Conservation (phyloP, 2,113 vertebrate species). For the Vombatus ursinus region DNA sequence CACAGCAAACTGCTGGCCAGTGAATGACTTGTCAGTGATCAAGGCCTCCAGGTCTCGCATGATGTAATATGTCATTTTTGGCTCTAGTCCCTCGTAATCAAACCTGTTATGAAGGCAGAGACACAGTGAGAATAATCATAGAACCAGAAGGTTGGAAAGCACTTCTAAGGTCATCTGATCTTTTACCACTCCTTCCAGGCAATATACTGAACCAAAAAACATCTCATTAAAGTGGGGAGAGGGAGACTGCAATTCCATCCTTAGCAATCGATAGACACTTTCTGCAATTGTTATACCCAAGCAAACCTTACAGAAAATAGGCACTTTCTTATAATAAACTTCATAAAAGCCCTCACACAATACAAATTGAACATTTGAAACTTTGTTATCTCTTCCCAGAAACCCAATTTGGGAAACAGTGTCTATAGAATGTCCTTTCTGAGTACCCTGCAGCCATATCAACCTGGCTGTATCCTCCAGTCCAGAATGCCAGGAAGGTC, state of each 20-base stretch:
- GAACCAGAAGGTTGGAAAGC: neutral
- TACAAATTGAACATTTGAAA: neutral
- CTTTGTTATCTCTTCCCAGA: neutral
- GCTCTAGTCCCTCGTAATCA: slow-evolving; percentile 97
- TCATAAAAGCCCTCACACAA: neutral
- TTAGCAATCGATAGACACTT: neutral
- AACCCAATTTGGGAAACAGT: neutral
- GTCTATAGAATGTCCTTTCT: neutral
- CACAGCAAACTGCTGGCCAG: slow-evolving; percentile 96
- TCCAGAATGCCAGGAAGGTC: neutral
- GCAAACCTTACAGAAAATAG: neutral
- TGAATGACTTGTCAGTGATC: slow-evolving; percentile 94
- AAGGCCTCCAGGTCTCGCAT: slow-evolving; percentile 95
- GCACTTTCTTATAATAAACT: neutral
- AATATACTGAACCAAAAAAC: neutral
- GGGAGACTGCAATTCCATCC: neutral
- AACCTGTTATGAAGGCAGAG: slow-evolving; percentile 85
- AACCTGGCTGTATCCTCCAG: neutral
- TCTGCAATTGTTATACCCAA: neutral
- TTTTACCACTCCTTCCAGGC: neutral
- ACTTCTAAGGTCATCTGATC: neutral
- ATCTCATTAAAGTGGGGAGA: neutral
- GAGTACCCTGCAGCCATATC: neutral
- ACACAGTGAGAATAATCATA: neutral
- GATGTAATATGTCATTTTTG: slow-evolving; percentile 92